These are phyloP conservation scores for Decapterus maruadsi DNA, from an alignment of 2,797 vertebrate genomes.

Conservation along the genomic window DNA sequence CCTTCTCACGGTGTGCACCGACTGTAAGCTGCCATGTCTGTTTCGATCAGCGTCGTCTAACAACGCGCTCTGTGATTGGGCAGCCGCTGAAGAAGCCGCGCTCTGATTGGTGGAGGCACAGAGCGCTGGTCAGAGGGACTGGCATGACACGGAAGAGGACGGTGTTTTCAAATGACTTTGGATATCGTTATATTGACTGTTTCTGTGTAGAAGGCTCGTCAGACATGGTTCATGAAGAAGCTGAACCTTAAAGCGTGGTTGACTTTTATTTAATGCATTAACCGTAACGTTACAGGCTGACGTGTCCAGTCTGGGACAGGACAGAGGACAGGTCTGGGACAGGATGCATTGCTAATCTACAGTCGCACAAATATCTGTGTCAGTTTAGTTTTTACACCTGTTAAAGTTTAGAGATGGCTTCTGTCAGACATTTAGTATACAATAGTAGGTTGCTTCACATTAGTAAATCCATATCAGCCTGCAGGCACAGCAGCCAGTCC, in stretches of 20 bases:
- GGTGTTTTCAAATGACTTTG: neutral
- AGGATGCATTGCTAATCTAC: neutral
- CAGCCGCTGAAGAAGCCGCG: neutral
- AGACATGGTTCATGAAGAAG: neutral
- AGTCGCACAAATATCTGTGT: neutral
- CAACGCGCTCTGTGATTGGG: slow-evolving; percentile 83
- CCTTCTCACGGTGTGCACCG: slow-evolving; percentile 19
- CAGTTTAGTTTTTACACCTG: neutral
- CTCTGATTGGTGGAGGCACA: slow-evolving; percentile 72
- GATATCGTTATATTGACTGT: neutral
- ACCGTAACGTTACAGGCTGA: neutral
- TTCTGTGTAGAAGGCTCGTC: accelerated
- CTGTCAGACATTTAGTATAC: slow-evolving; percentile 36
- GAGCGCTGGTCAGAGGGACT: slow-evolving; percentile 1
- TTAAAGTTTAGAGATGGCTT: slow-evolving; percentile 50
- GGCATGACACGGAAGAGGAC: slow-evolving; percentile 10
- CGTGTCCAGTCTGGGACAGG: neutral
- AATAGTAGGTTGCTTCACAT: slow-evolving; percentile 41
- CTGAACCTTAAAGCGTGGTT: neutral
- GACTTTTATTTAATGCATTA: neutral
- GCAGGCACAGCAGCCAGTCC: neutral
- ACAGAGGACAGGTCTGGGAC: too few species aligned
- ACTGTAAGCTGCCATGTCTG: slow-evolving; percentile 88
- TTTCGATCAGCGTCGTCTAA: slow-evolving; percentile 31
- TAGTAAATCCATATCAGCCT: neutral